These are phyloP conservation scores for Erannis defoliaria DNA, from an alignment of 2,888 invertebrate species.

Conservation along the genomic window DNA sequence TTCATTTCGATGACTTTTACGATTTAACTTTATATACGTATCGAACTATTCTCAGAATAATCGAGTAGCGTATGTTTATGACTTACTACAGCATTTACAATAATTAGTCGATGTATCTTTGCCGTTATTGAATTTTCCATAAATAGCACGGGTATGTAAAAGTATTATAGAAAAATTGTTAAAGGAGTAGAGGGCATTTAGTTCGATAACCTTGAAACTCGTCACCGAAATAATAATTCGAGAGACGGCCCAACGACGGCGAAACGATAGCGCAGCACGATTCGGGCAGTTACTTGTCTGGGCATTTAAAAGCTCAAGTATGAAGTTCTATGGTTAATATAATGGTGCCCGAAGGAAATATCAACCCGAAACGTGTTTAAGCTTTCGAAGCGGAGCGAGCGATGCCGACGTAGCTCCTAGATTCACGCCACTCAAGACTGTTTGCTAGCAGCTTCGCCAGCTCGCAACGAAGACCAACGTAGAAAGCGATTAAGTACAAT, in stretches of 20 bases:
- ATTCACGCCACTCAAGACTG: background rate
- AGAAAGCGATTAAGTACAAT: constrained; percentile 55
- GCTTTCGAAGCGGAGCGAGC: constrained; percentile 11
- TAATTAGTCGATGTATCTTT: background rate
- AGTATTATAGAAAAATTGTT: no score
- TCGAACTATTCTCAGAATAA: no score
- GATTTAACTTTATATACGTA: no score
- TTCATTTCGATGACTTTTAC: background rate
- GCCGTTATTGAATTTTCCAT: background rate
- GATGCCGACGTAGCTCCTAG: constrained; percentile 13
- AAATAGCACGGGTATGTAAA: no score
- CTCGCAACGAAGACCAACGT: constrained; percentile 34
- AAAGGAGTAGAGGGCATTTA: no score
- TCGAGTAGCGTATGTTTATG: no score
- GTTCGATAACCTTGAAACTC: background rate
- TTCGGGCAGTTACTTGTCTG: background rate
- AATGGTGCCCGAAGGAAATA: background rate
- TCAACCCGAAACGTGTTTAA: constrained; percentile 5
- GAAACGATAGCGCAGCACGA: background rate
- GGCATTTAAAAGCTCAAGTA: background rate
- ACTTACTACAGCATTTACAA: no score
- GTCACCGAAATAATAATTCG: background rate
- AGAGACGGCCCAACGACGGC: background rate
- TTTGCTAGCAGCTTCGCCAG: constrained; percentile 26
- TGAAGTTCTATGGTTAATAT: background rate